Conservation (phyloP, 2,888 invertebrate species). For the Lagria hirta region DNA sequence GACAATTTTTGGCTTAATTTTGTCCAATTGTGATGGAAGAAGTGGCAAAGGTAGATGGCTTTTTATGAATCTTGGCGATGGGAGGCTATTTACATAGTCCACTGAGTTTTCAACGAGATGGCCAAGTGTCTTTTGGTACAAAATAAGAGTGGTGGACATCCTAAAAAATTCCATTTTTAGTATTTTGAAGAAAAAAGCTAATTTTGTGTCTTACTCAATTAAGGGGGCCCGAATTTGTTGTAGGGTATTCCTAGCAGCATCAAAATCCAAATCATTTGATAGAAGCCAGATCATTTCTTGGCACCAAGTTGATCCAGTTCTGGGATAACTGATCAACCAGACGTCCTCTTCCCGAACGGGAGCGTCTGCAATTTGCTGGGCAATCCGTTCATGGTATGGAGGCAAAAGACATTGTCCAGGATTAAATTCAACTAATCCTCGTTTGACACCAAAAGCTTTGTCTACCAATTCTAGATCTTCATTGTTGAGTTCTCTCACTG, state of each 20-base stretch:
- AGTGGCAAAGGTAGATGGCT: constrained; percentile 74
- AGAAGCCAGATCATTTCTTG: constrained; percentile 94
- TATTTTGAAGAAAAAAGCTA: too few relatives aligned
- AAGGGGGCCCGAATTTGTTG: constrained; percentile 71
- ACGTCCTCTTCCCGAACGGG: constrained; percentile 75
- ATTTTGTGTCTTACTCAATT: constrained; percentile 60
- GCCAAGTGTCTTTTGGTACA: constrained; percentile 34
- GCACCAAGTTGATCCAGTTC: constrained; percentile 90
- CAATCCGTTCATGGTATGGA: constrained; percentile 67
- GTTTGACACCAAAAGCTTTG: constrained; percentile 66
- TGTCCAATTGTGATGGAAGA: constrained; percentile 64
- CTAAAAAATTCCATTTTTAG: constrained; percentile 32
- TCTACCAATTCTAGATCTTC: constrained; percentile 58
- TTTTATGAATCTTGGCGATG: constrained; percentile 72
- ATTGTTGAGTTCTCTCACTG: constrained; percentile 31
- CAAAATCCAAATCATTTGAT: constrained; percentile 75
- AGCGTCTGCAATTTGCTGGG: constrained; percentile 70
- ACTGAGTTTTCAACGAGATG: constrained; percentile 68
- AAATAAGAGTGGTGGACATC: constrained; percentile 33
- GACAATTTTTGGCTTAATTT: constrained; percentile 75
- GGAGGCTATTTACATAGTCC: constrained; percentile 66
- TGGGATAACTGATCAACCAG: constrained; percentile 85
- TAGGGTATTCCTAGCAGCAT: constrained; percentile 64
- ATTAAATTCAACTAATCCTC: constrained; percentile 71
- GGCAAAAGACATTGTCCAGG: constrained; percentile 73